Base-by-base conservation (phyloP, 2,797 vertebrate genomes). In the Leucoraja ocellata region DNA sequence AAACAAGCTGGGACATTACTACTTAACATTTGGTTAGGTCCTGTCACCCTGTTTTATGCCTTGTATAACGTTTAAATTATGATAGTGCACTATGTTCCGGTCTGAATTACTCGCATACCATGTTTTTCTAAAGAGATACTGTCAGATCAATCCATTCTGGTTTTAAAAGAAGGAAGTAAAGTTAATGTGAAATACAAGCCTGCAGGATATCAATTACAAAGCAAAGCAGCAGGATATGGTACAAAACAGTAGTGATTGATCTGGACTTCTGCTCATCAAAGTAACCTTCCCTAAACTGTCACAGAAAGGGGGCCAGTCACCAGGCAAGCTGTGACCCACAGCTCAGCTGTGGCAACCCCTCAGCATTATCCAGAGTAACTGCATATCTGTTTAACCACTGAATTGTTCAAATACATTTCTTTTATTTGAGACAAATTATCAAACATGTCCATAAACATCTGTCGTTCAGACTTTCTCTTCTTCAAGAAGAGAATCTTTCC, bases 51-150 rank as follows among this genome's bases (percentile, higher is more conserved):
- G 68, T 1, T 21, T 71, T 73, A 71, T 25, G 36, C 10, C 74
- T 73, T 73, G 90, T 68, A 73, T 25, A 73, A 36, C 68, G 74
- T 91, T 91, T 36, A 74, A 32, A 54, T 39, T 91, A 91, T 71
- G 65, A 39, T 71, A 32, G 5, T 91, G 88, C 88, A 91, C 16
- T 16, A 21, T 91, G 86, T 16, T 10, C 63, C 36, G 63, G 88
- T 91, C 65, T 39, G 65, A 91, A 91, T 91, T 91, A 91, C 25
- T 74, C 32, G n/a, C 68, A 74, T 73, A 39, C 68, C 90, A 74
- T 91, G 68, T 39, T 21, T 74, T 74, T 91, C 68, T 74, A 91
- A 91, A 91, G 68, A 91, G 90, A 74, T 91, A 91, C 90, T 91
- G 90, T 91, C 90, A 91, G 90, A 46, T 91, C 68, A 74, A 73